These are phyloP conservation scores for Pipistrellus kuhlii DNA, from an alignment of 2,797 vertebrate genomes.

Conservation along the genomic window DNA sequence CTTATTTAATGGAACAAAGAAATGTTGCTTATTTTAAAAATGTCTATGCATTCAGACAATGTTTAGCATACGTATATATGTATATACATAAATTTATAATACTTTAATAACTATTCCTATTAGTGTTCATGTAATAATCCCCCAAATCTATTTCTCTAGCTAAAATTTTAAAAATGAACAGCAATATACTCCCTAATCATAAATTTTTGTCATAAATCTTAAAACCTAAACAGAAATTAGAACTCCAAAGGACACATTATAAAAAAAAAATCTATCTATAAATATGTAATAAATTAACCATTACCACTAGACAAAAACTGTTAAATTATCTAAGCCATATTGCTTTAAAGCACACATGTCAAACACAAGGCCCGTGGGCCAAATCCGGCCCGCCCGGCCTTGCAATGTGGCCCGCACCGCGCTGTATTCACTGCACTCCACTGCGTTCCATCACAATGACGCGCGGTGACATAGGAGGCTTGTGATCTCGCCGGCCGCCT, in stretches of 20 bases:
- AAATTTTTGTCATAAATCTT: neutral
- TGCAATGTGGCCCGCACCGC: too few relatives aligned
- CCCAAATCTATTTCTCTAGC: neutral
- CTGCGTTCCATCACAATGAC: too few relatives aligned
- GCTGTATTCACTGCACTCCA: too few relatives aligned
- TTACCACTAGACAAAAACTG: neutral
- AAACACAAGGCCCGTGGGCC: too few relatives aligned
- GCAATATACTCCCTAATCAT: neutral
- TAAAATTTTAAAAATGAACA: neutral
- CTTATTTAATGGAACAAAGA: neutral
- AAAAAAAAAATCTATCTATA: neutral
- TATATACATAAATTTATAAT: too few relatives aligned
- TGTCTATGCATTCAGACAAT: neutral
- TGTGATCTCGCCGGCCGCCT: too few relatives aligned
- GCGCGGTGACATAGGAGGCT: too few relatives aligned
- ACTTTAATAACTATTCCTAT: neutral
- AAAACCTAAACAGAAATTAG: neutral
- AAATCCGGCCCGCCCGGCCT: too few relatives aligned
- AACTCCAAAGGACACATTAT: neutral
- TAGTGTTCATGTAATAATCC: neutral
- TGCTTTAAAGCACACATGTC: neutral
- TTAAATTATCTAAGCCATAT: neutral
- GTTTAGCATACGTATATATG: neutral
- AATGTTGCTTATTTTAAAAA: neutral
- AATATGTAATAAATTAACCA: neutral